phyloP scores from a whole-genome alignment of 1,140 invertebrate genomes.

The Philopotamus ludificatus region DNA sequence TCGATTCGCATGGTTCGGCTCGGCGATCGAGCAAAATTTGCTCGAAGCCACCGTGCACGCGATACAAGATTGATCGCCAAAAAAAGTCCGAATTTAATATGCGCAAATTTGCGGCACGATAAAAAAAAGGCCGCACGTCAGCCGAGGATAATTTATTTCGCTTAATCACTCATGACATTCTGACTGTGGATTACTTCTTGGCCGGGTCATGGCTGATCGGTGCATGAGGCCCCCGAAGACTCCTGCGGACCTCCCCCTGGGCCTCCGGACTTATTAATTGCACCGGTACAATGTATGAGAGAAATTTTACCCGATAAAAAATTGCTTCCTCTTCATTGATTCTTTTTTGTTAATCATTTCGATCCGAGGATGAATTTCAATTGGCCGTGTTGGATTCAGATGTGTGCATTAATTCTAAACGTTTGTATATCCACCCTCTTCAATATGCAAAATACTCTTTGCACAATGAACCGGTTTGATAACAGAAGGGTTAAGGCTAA shows the following conservation, averaged over 20 bases:
- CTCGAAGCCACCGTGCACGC: not conserved
- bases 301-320: too few relatives aligned
- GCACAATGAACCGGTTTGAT: too few relatives aligned
- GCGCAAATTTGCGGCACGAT: conserved; percentile 1
- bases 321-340: too few relatives aligned
- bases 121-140: conserved; percentile 1
- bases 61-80: not conserved
- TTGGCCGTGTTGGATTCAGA: too few relatives aligned
- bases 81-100: not conserved
- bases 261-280: conserved; percentile 20
- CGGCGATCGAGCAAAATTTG: conserved; percentile 1
- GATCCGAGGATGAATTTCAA: too few relatives aligned
- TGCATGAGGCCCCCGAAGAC: not conserved
- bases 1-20: not conserved
- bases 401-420: too few relatives aligned
- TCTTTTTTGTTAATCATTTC: too few relatives aligned
- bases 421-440: too few relatives aligned
- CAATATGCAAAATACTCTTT: too few relatives aligned
- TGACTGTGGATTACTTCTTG: not conserved
- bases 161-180: conserved; percentile 14
- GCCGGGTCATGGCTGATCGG: not conserved
- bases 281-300: too few relatives aligned
- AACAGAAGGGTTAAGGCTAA: too few relatives aligned
- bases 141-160: conserved; percentile 5
- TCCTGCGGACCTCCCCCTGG: not conserved